phyloP scores from a whole-genome alignment of 1,140 invertebrate genomes.

The Heliconius melpomene region DNA sequence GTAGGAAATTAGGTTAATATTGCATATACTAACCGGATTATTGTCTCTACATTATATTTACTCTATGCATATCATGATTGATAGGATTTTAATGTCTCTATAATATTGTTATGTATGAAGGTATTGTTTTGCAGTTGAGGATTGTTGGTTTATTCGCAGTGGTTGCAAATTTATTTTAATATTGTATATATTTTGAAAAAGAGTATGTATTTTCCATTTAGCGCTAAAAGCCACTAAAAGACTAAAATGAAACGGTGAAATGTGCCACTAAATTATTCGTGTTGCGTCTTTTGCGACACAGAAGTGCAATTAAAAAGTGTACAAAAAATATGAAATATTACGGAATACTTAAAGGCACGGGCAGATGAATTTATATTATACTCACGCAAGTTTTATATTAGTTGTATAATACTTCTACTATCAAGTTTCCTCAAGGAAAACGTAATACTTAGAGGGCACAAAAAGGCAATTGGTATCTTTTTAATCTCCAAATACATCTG shows the following conservation, averaged over 20 bases:
- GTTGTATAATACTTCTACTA: neutral
- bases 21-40: conserved; percentile 20
- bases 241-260: neutral
- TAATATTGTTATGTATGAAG: neutral
- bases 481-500: conserved; percentile 34
- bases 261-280: neutral
- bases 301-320: neutral
- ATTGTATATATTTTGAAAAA: neutral
- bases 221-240: neutral
- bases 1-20: conserved; percentile 19
- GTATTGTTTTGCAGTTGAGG: neutral
- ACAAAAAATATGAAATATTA: neutral
- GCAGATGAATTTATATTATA: neutral
- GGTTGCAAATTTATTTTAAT: neutral
- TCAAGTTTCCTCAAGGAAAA: conserved; percentile 20
- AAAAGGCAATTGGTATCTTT: conserved; percentile 14
- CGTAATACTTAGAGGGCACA: neutral
- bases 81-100: conserved; percentile 9
- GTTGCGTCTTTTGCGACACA: neutral
- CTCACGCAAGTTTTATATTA: neutral
- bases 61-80: neutral
- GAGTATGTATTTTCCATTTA: neutral
- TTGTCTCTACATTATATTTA: neutral
- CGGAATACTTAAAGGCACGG: neutral
- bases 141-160: neutral